Evolutionary conservation across 2,888 invertebrate species (phyloP), one percentile per base, ranked within the genome.

Genomic region (Ophioninae sp.): DNA sequence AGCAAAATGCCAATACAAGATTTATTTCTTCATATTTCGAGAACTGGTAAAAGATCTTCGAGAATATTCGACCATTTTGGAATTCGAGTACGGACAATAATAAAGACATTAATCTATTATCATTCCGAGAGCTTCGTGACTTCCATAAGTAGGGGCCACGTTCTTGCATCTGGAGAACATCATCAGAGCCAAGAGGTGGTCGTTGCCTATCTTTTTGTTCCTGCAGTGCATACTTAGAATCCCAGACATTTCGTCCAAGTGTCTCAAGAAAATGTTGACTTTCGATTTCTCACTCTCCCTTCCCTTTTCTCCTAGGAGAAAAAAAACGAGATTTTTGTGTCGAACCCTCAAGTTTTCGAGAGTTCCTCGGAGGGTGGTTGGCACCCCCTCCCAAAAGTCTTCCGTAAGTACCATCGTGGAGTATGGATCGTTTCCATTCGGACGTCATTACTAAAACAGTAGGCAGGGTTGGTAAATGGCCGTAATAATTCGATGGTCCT

Each of bases 391-490:
- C 0, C 13, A 59, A 59, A 59, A 21, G 20, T 59, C 20, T 59
- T 20, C 7, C 17, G 6, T 84, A 80, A 85, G 84, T 86, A 84
- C 76, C 30, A 78, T 72, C 72, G 59, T 59, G 74, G 21, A 3
- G 59, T 57, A 62, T 62, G 79, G 74, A 59, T 77, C 70, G 72
- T 65, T 57, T 79, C 72, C 83, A 78, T 79, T 85, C 85, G 89
- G 88, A 89, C 88, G 86, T 91, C 90, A 90, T 92, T 90, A 91
- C 89, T 91, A 91, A 92, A 91, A 90, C 91, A 91, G 90, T 89
- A 88, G 88, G 85, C 85, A 85, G 82, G 85, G 82, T 82, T 88
- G 89, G 91, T 91, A 92, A 91, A 92, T 91, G 91, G 89, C 89
- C 84, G 90, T 89, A 91, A 91, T 91, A 90, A 91, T 91, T 87